Evolutionary conservation across 2,113 vertebrate genomes (phyloP), one percentile per base, ranked within the genome.

Genomic region (Barnardius zonarius): DNA sequence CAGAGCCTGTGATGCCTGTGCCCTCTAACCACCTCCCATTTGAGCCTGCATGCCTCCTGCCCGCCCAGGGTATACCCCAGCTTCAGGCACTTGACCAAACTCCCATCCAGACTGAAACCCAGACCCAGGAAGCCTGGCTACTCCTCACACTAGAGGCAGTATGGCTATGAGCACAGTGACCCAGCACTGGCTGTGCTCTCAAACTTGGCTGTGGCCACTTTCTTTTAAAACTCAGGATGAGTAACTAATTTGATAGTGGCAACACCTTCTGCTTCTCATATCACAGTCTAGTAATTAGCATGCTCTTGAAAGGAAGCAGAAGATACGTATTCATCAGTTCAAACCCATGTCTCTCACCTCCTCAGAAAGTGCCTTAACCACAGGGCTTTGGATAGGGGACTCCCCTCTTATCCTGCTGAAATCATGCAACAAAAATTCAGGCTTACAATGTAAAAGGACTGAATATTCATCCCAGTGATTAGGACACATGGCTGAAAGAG

Each of bases 321-420:
- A 89, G n/a, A 52, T 17, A 44, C 0, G 16, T 43, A 37, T 62
- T 91, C 83, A 62, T 44, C 74, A 64, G 57, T 44, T 89, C 57
- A 95, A 92, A 91, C 35, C 37, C 70, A 37, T 76, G 94, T 87
- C 86, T 94, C 80, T 89, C 95, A 95, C 81, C 84, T 93, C 52
- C 35, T 91, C 77, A 75, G 83, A 89, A 90, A 86, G 68, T 74
- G n/a, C 64, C 39, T 90, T 81, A 94, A 93, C 72, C 88, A 83
- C 73, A 74, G 31, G 24, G 62, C 48, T 92, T 79, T 91, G 89
- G 86, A 91, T 20, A 82, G 69, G 57, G 74, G 66, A 93, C 55
- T 96, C 80, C 76, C 54, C 70, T 91, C 39, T 55, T 86, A 87
- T 72, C 93, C 89, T 70, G 44, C 61, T 52, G 66, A 95, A 87